Conservation (phyloP, 2,888 invertebrate species). For the Dusona sp. region DNA sequence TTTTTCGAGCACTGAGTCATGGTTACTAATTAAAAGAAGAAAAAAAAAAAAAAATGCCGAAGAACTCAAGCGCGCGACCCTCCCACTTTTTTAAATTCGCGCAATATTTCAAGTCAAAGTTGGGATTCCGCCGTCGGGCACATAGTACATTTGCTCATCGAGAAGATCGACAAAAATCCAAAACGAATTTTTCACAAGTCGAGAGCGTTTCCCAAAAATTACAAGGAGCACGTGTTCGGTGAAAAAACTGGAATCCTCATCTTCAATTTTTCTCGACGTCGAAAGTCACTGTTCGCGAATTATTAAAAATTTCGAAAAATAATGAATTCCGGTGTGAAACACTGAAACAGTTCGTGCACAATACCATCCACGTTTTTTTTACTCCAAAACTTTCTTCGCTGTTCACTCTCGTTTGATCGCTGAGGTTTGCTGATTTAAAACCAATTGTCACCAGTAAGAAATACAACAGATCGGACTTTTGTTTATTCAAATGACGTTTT, state of each 20-base stretch:
- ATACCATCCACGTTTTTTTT: slow-evolving; percentile 24
- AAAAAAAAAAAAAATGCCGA: background rate
- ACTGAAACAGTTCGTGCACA: slow-evolving; percentile 20
- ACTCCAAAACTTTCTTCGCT: background rate
- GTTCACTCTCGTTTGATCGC: background rate
- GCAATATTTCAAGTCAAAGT: background rate
- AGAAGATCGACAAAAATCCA: background rate
- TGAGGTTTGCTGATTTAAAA: background rate
- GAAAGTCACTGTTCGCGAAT: background rate
- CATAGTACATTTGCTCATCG: background rate
- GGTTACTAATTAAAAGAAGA: background rate
- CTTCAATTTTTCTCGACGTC: background rate
- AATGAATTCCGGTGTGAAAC: background rate
- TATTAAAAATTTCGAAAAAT: background rate
- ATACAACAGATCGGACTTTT: background rate
- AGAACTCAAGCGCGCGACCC: background rate
- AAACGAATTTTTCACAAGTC: background rate
- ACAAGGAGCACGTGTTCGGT: background rate
- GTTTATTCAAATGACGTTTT: background rate
- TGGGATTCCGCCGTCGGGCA: background rate
- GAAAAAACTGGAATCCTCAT: background rate
- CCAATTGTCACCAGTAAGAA: background rate
- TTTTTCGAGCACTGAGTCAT: slow-evolving; percentile 1
- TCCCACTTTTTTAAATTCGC: background rate
- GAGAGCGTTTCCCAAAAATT: background rate